Percentiles rank a stretch among this genome's conserved stretches.
Conservation (phyloP, 1,140 invertebrate genomes). For the Philopotamus ludificatus region DNA sequence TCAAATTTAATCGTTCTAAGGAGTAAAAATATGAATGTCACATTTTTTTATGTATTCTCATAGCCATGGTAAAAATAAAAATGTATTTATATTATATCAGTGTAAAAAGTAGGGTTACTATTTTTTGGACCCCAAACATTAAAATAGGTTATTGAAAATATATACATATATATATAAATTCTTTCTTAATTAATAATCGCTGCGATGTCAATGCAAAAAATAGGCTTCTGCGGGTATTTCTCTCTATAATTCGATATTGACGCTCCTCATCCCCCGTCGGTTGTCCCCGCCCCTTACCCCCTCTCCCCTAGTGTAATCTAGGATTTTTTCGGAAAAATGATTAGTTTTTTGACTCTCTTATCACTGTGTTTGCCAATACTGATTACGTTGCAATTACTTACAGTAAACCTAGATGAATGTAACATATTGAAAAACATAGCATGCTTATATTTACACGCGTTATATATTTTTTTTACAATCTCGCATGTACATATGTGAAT, state of each 20-base stretch:
- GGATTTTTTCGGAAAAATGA: slow-evolving; percentile 4
- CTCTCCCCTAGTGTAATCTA: slow-evolving; percentile 1
- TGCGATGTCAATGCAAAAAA: slow-evolving; percentile 41
- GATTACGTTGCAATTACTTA: slow-evolving; percentile 15
- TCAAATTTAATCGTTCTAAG: slow-evolving; percentile 42
- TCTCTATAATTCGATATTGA: slow-evolving; percentile 35
- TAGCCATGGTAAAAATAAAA: slow-evolving; percentile 40
- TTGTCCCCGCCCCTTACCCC: too few relatives aligned
- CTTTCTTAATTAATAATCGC: slow-evolving; percentile 24
- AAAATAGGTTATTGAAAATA: slow-evolving; percentile 36
- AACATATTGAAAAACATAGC: slow-evolving; percentile 29
- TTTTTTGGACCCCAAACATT: slow-evolving; percentile 39
- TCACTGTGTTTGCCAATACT: slow-evolving; percentile 9
- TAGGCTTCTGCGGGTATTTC: slow-evolving; percentile 37
- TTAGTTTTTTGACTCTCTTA: slow-evolving; percentile 9
- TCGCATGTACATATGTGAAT: slow-evolving; percentile 40
- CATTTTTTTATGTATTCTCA: slow-evolving; percentile 42
- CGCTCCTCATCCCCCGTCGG: not conserved
- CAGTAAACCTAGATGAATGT: not conserved
- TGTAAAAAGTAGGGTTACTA: slow-evolving; percentile 42
- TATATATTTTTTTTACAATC: slow-evolving; percentile 38
- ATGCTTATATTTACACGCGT: slow-evolving; percentile 37
- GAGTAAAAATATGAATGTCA: slow-evolving; percentile 43
- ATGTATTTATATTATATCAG: slow-evolving; percentile 34
- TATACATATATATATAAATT: slow-evolving; percentile 14